phyloP scores from a whole-genome alignment of 2,888 invertebrate genomes.

The Thelaira solivaga region DNA sequence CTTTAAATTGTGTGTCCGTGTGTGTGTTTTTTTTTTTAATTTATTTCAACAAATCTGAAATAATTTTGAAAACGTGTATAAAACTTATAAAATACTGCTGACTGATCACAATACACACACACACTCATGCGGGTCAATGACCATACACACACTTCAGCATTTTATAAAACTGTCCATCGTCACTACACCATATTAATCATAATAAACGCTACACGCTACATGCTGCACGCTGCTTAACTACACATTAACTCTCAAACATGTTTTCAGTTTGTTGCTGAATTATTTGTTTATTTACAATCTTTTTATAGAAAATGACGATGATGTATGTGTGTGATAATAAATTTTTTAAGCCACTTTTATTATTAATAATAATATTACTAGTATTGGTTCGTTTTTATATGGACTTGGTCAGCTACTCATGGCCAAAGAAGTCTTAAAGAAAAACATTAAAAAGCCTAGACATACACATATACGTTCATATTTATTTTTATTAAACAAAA shows the following conservation, averaged over 20 bases:
- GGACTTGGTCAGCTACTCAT: neutral
- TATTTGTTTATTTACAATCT: neutral
- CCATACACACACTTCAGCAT: conserved; percentile 9
- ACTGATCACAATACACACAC: conserved; percentile 2
- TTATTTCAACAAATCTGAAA: neutral
- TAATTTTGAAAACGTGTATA: conserved; percentile 28
- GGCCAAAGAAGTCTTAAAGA: too few relatives aligned
- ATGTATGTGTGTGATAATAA: too few relatives aligned
- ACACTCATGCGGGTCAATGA: conserved; percentile 38
- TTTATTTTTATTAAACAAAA: neutral
- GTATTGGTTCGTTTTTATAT: neutral
- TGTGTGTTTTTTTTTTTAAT: neutral
- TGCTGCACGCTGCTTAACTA: conserved; percentile 11
- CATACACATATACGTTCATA: neutral
- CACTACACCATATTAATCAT: neutral
- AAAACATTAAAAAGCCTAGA: neutral
- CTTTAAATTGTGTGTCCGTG: neutral
- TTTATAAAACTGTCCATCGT: conserved; percentile 2
- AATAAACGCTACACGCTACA: conserved; percentile 17
- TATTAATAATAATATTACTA: neutral
- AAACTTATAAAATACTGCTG: conserved; percentile 24
- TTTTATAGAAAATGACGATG: neutral
- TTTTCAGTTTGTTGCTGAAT: neutral
- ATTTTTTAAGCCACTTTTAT: neutral
- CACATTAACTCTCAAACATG: neutral